Percentiles rank a stretch among this genome's conserved stretches.
Evolutionary conservation across 2,888 invertebrate genomes (phyloP).

Genomic region (Creontiades dilutus): DNA sequence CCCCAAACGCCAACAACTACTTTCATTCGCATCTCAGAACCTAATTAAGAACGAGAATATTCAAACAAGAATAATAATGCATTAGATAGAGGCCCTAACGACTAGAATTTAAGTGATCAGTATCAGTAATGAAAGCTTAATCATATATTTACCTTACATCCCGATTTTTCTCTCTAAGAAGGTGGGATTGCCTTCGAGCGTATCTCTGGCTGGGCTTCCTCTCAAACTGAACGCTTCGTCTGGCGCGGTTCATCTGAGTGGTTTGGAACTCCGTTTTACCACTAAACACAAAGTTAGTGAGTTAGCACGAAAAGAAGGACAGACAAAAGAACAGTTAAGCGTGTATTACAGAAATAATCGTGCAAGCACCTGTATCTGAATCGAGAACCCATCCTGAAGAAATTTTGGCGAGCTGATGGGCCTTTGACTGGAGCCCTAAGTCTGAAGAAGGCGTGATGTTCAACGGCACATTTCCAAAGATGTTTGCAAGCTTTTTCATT

Average conservation of each 20-base stretch:
- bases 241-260: constrained; percentile 92
- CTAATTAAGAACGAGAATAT: too few species aligned
- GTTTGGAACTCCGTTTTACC: constrained; percentile 99
- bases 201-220: constrained; percentile 97
- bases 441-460: constrained; percentile 99
- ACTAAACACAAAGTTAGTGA: constrained; percentile 79
- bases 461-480: constrained; percentile 99
- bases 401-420: constrained; percentile 93
- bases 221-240: constrained; percentile 97
- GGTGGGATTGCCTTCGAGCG: constrained; percentile 94
- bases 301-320: neutral
- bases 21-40: too few species aligned
- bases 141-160: constrained; percentile 39
- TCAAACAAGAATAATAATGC: too few species aligned
- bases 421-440: constrained; percentile 93
- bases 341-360: neutral
- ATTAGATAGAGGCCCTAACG: too few species aligned
- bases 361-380: constrained; percentile 87
- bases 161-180: constrained; percentile 84
- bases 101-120: too few species aligned
- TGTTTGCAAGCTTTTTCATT: constrained; percentile 99
- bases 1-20: too few species aligned
- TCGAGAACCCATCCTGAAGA: constrained; percentile 98
- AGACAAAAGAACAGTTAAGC: neutral
- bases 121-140: neutral